Percentiles rank a stretch among this genome's conserved stretches.
These are phyloP conservation scores for Actias luna DNA, from an alignment of 2,888 invertebrate genomes.

Conservation along the genomic window DNA sequence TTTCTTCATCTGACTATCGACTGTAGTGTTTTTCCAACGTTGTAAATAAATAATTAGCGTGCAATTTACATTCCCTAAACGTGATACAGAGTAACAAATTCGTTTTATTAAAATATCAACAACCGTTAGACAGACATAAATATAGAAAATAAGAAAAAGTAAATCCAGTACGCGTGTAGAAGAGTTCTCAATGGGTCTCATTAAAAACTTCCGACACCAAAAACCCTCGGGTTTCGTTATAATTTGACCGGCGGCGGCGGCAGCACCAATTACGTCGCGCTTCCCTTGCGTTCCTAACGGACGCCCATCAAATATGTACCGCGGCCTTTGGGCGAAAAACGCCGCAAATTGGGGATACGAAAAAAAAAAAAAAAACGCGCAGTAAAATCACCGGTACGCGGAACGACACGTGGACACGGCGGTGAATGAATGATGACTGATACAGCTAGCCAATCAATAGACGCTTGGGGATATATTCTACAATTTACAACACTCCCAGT, in stretches of 20 bases:
- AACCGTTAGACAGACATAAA: neutral
- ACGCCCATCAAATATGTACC: slow-evolving; percentile 68
- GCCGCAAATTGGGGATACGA: slow-evolving; percentile 38
- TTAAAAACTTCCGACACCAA: slow-evolving; percentile 42
- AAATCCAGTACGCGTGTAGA: slow-evolving; percentile 4
- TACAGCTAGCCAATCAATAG: slow-evolving; percentile 53
- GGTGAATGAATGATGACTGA: slow-evolving; percentile 69
- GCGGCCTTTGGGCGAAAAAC: slow-evolving; percentile 51
- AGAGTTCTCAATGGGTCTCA: slow-evolving; percentile 42
- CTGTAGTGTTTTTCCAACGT: too few relatives aligned
- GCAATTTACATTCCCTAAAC: neutral
- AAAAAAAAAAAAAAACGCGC: slow-evolving; percentile 23
- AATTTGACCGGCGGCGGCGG: slow-evolving; percentile 52
- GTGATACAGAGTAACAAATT: neutral
- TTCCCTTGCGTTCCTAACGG: slow-evolving; percentile 59
- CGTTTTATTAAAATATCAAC: neutral
- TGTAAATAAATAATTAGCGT: too few relatives aligned
- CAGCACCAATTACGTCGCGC: slow-evolving; percentile 63
- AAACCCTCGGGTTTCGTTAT: slow-evolving; percentile 41
- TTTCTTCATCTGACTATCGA: too few relatives aligned
- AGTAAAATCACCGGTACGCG: slow-evolving; percentile 34
- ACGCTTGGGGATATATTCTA: slow-evolving; percentile 13
- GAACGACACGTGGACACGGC: slow-evolving; percentile 56
- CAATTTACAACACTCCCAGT: slow-evolving; percentile 1
- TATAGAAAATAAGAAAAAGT: neutral